Conservation (phyloP, 2,113 vertebrate genomes). For the Sceloporus tristichus region DNA sequence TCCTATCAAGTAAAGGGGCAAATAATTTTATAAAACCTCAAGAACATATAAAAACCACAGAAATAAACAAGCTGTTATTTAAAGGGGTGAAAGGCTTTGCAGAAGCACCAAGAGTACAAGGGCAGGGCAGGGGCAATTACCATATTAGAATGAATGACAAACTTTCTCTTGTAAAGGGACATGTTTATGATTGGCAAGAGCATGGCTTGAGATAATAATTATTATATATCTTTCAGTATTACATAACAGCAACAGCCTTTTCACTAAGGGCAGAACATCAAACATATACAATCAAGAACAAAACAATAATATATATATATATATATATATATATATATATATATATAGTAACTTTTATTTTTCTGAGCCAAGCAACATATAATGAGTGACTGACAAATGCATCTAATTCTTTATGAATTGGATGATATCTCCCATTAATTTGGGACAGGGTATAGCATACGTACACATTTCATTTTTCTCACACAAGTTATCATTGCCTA, state of each 20-base stretch:
- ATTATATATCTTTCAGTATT: neutral
- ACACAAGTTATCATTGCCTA: neutral
- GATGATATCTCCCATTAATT: neutral
- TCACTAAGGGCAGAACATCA: too few relatives aligned
- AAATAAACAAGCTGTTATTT: constrained; percentile 11
- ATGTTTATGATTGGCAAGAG: neutral
- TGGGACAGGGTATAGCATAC: neutral
- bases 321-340: too few relatives aligned
- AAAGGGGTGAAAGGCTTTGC: neutral
- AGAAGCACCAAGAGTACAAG: constrained; percentile 16
- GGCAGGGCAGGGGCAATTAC: constrained; percentile 3
- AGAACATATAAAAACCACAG: neutral
- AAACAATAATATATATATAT: too few relatives aligned
- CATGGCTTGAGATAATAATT: neutral
- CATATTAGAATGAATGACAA: neutral
- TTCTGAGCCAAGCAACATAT: neutral
- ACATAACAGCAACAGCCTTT: neutral
- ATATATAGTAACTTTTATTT: neutral
- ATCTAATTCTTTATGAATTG: neutral
- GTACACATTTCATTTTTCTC: neutral
- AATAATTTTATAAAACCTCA: neutral
- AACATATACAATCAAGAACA: too few relatives aligned
- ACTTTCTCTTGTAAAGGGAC: neutral
- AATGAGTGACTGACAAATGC: neutral
- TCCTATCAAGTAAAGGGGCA: constrained; percentile 28